Base-by-base conservation (phyloP, 2,113 vertebrate species). In the Symphodus melops region DNA sequence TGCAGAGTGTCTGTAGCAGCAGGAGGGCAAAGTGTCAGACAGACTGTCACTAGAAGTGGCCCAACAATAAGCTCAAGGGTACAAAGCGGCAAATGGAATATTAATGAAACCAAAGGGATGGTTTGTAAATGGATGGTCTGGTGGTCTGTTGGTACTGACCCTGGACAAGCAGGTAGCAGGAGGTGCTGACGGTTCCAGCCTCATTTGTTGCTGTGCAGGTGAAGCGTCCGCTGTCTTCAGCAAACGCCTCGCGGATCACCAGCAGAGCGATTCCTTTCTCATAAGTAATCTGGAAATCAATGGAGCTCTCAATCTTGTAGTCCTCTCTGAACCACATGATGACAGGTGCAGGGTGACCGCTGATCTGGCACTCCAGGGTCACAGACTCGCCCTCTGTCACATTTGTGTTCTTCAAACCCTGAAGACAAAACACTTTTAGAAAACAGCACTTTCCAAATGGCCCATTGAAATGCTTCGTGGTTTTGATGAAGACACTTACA, bases 321-420 rank as follows among this genome's bases (percentile, higher is more conserved):
- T 99, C 98, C 91, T 99, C 98, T 77, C 98, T 94, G 94, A 97
- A 99, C 98, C 98, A 99, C 8, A 94, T 95, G 82, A 99, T 95
- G 46, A 90, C 89, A 1, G 98, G 97, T 4, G 91, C 42, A 20
- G 98, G 98, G 57, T 96, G 92, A 39, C 96, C 98, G 6, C 95
- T 94, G 90, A 99, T 96, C 76, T 95, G 95, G 75, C 98, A 99
- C 77, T 98, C 96, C 92, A 99, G 90, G 44, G 95, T 96, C 75
- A 99, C 96, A 16, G 96, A 96, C 82, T 99, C 97, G 12, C 98
- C 98, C 92, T 99, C 98, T 1, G 95, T 95, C 57, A 99, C 97
- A 1, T 94, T 98, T 56, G 95, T 91, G 82, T 98, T 96, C 94
- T 96, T 97, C 82, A 98, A 89, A n/a, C 93, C 95, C 97, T 98